A percentile compares a stretch with the other conserved stretches of the same genome.
phyloP scores from a whole-genome alignment of 2,113 vertebrate species.

The Gila orcuttii region DNA sequence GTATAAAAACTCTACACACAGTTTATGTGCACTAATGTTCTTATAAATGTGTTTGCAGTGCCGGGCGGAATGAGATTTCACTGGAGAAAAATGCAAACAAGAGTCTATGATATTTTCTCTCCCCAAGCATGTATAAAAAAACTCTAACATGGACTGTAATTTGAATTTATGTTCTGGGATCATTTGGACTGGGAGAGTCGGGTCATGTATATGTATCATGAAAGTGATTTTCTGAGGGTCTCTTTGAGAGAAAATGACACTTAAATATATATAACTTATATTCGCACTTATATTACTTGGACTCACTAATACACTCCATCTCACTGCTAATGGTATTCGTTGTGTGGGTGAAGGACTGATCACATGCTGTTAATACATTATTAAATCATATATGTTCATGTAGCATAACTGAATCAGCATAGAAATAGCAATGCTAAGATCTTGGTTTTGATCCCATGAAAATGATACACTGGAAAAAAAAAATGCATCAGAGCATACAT shows the following conservation, averaged over 20 bases:
- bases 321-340: neutral
- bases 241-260: neutral
- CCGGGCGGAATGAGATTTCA: neutral
- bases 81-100: constrained; percentile 17
- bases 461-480: too few species aligned
- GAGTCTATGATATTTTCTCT: neutral
- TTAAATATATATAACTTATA: too few species aligned
- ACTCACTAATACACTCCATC: neutral
- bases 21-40: constrained; percentile 8
- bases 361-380: neutral
- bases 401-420: neutral
- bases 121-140: constrained; percentile 5
- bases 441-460: too few species aligned
- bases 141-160: neutral
- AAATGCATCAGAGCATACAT: too few species aligned
- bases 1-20: constrained; percentile 2
- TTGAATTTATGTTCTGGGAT: constrained; percentile 4
- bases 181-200: neutral
- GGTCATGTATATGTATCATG: neutral
- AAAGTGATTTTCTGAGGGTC: neutral
- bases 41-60: neutral
- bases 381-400: neutral
- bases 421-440: neutral
- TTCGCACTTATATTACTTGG: neutral
- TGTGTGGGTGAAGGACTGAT: neutral